Percentiles rank a stretch among this genome's conserved stretches.
These are phyloP conservation scores for Brachypterus glaber DNA, from an alignment of 2,888 invertebrate genomes.

Conservation along the genomic window DNA sequence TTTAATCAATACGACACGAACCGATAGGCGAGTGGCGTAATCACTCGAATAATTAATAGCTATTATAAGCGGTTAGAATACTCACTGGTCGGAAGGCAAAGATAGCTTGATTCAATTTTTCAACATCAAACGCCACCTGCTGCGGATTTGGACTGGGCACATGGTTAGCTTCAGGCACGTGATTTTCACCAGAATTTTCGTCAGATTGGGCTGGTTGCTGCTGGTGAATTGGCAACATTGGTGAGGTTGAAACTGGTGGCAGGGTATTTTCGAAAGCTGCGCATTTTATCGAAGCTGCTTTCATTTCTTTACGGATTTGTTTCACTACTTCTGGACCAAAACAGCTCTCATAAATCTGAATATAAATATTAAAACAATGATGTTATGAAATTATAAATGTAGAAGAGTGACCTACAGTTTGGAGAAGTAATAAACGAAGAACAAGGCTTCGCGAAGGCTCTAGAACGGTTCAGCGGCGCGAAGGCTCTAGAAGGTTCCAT, in stretches of 20 bases:
- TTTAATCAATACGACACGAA: no score
- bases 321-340: conserved; percentile 58
- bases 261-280: conserved; percentile 44
- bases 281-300: conserved; percentile 56
- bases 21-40: no score
- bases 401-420: no score
- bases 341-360: conserved; percentile 61
- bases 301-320: conserved; percentile 58
- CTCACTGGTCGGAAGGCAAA: conserved; percentile 47
- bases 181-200: no score
- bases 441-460: no score
- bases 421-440: no score
- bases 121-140: conserved; percentile 37
- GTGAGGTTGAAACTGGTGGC: conserved; percentile 15
- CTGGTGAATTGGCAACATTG: conserved; percentile 6
- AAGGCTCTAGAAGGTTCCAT: no score
- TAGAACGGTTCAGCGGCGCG: no score
- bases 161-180: conserved; percentile 18
- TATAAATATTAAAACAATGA: conserved; percentile 11
- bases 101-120: conserved; percentile 48
- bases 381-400: conserved; percentile 1
- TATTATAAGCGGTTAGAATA: no score
- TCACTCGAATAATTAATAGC: no score
- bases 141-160: conserved; percentile 20
- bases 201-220: conserved; percentile 11